A percentile compares a stretch with the other conserved stretches of the same genome.
These are phyloP conservation scores for Pagrus major DNA, from an alignment of 2,113 vertebrate genomes.

Conservation along the genomic window DNA sequence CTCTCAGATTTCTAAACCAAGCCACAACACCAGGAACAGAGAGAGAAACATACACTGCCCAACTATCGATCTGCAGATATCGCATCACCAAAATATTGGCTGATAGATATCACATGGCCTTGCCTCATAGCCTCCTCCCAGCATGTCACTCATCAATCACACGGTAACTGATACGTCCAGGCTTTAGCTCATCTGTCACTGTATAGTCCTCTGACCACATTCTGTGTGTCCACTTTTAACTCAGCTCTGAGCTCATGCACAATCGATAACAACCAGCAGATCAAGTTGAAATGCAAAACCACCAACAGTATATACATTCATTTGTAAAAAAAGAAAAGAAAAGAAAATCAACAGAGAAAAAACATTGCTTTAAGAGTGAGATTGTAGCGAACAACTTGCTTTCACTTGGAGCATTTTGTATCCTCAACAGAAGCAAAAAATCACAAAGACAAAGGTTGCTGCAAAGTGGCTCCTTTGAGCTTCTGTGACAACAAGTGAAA, in stretches of 20 bases:
- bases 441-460: not conserved
- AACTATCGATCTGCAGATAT: slow-evolving; percentile 73
- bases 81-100: slow-evolving; percentile 64
- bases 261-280: slow-evolving; percentile 35
- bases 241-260: slow-evolving; percentile 38
- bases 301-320: slow-evolving; percentile 49
- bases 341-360: not conserved
- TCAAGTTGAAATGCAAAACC: slow-evolving; percentile 47
- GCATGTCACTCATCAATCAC: slow-evolving; percentile 61
- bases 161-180: slow-evolving; percentile 47
- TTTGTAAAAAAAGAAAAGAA: slow-evolving; percentile 33
- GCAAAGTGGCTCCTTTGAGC: not conserved
- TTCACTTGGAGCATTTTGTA: slow-evolving; percentile 28
- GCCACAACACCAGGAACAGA: slow-evolving; percentile 38
- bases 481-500: slow-evolving; percentile 20
- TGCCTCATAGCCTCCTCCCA: slow-evolving; percentile 49
- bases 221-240: slow-evolving; percentile 47
- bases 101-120: slow-evolving; percentile 65
- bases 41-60: slow-evolving; percentile 45
- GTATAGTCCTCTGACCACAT: slow-evolving; percentile 58
- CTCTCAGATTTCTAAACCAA: slow-evolving; percentile 55
- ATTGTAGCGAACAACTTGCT: slow-evolving; percentile 17
- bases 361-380: slow-evolving; percentile 3
- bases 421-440: not conserved
- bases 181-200: slow-evolving; percentile 56